Conservation (phyloP, 1,140 invertebrate genomes). For the Drosophila kikkawai region DNA sequence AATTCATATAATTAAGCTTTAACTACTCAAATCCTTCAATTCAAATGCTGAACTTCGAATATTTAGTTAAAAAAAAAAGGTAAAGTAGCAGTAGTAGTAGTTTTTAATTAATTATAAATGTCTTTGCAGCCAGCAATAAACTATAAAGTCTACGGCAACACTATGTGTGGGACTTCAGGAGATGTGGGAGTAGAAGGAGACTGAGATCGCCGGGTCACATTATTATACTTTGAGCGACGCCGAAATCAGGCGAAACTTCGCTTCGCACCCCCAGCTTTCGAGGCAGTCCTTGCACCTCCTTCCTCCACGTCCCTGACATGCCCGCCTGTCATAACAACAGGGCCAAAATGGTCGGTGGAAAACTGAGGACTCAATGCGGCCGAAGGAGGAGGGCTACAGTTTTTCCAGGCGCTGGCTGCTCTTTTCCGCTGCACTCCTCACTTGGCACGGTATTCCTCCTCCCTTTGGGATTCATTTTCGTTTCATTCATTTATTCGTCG, state of each 20-base stretch:
- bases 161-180: not conserved
- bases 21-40: not conserved
- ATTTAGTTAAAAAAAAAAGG: no score
- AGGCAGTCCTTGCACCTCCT: conserved; percentile 8
- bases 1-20: no score
- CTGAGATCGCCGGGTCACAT: conserved; percentile 54
- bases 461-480: conserved; percentile 70
- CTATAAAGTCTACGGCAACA: conserved; percentile 9
- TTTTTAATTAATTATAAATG: not conserved
- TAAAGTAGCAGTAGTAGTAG: no score
- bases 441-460: conserved; percentile 10
- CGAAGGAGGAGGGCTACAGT: conserved; percentile 54
- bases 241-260: conserved; percentile 76
- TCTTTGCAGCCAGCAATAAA: conserved; percentile 1
- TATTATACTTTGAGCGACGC: conserved; percentile 77
- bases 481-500: conserved; percentile 78
- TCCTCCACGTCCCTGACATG: not conserved
- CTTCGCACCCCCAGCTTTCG: conserved; percentile 19
- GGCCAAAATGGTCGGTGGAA: conserved; percentile 40
- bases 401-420: conserved; percentile 59
- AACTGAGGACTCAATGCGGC: conserved; percentile 19
- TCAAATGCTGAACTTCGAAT: not conserved
- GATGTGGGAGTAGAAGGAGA: not conserved
- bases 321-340: conserved; percentile 63
- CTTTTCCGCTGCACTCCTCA: conserved; percentile 47